Evolutionary conservation across 2,888 invertebrate genomes (phyloP), one percentile per base, ranked within the genome.

Genomic region (Himalopsyche tibetana): DNA sequence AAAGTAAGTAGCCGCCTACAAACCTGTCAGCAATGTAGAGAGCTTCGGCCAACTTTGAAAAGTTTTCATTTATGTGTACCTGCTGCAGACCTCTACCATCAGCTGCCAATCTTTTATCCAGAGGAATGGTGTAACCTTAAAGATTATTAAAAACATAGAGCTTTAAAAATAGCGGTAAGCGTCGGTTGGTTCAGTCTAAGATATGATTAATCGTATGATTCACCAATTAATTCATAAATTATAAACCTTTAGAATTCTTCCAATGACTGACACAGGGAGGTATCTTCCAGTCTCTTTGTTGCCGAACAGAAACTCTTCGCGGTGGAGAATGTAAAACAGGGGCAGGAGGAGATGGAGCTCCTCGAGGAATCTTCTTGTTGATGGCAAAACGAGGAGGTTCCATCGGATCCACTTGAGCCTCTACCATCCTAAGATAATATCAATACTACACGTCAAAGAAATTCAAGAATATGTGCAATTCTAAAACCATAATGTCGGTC

Each of bases 221-320:
- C 1, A 42, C 15, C 4, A 19, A 83, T 83, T 15, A 3, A 82
- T 19, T 9, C 19, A 8, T 17, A 15, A 19, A 28, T 45, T 9
- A 82, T 11, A 15, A 19, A 94, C 96, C 96, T 92, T 99, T 99
- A 5, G 99, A 98, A 92, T 99, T 99, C 93, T 99, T 99, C 99
- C 99, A 99, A 91, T 99, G 99, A 0, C 98, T 98, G 89, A 99
- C 99, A 90, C 99, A 99, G 0, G 99, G 99, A 9, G 99, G 99
- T 86, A 95, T 97, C 92, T 99, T 99, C 99, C 99, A 99, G 91
- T 99, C 99, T 88, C 99, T 96, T 91, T 99, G 99, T 91, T 99
- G 99, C 91, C 99, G 99, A 0, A 99, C 99, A 4, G 99, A 99
- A 0, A 99, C 98, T 91, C 99, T 96, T 84, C 99, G 94, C 0